phyloP scores from a whole-genome alignment of 1,140 invertebrate species.

The Nixonia krombeini region DNA sequence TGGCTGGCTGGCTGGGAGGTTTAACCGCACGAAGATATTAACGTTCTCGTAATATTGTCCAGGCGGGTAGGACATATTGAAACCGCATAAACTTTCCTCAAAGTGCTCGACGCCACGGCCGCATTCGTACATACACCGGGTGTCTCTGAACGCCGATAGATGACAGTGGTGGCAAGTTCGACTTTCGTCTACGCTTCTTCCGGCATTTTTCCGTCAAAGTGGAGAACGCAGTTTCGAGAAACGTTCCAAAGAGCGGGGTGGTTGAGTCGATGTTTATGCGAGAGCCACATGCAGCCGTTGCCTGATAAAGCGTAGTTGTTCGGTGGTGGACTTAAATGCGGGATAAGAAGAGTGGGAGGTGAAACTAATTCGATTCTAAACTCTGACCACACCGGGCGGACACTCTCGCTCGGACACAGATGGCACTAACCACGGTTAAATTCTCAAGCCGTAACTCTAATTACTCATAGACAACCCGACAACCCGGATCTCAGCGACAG shows the following conservation, averaged over 20 bases:
- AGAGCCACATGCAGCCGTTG: constrained; percentile 53
- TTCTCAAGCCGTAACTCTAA: constrained; percentile 72
- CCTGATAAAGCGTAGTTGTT: constrained; percentile 59
- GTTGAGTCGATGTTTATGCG: constrained; percentile 57
- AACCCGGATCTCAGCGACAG: constrained; percentile 63
- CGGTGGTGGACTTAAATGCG: constrained; percentile 53
- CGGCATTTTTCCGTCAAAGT: no score
- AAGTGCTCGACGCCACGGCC: constrained; percentile 22
- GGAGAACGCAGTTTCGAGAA: constrained; percentile 1
- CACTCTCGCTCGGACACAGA: constrained; percentile 67
- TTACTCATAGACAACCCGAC: constrained; percentile 71
- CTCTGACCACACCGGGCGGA: constrained; percentile 64
- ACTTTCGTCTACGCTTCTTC: no score
- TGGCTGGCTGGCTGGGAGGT: constrained; percentile 25
- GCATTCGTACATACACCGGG: constrained; percentile 13
- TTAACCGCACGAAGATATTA: constrained; percentile 59
- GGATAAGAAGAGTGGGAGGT: constrained; percentile 56
- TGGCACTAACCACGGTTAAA: constrained; percentile 72
- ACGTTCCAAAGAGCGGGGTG: no score
- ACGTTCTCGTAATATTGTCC: constrained; percentile 53
- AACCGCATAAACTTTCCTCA: constrained; percentile 58
- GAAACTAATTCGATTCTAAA: constrained; percentile 74
- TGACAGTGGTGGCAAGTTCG: constrained; percentile 1
- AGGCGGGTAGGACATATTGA: constrained; percentile 54
- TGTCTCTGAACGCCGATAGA: background rate